phyloP scores from a whole-genome alignment of 2,797 vertebrate species.

The Oreochromis mossambicus region DNA sequence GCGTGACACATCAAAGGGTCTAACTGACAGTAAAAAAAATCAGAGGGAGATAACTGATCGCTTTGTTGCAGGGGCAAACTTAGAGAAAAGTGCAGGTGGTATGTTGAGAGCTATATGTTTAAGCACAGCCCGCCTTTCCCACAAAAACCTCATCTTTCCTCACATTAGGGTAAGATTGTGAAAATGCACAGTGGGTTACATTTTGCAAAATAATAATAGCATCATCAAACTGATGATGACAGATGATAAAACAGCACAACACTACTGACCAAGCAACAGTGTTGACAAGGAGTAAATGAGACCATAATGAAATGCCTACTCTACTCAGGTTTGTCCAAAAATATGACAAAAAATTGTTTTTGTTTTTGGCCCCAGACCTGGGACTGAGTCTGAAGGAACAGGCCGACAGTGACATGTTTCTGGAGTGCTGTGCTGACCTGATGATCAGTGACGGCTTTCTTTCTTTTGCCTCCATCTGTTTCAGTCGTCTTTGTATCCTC shows the following conservation, averaged over 20 bases:
- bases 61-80: neutral
- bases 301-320: neutral
- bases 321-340: neutral
- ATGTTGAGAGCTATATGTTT: neutral
- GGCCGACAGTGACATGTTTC: neutral
- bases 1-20: neutral
- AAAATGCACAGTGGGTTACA: neutral
- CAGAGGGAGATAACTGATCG: neutral
- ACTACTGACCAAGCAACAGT: neutral
- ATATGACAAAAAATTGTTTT: neutral
- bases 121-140: rapidly evolving
- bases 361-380: neutral
- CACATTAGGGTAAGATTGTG: rapidly evolving
- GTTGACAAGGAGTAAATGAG: neutral
- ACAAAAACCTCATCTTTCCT: neutral
- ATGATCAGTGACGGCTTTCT: neutral
- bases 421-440: neutral
- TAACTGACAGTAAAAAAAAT: neutral
- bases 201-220: neutral
- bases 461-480: neutral
- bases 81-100: neutral
- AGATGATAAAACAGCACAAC: neutral
- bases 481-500: neutral
- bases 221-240: neutral
- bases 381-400: neutral